These are phyloP conservation scores for Acanthornis magna DNA, from an alignment of 2,797 vertebrate genomes.

Conservation along the genomic window DNA sequence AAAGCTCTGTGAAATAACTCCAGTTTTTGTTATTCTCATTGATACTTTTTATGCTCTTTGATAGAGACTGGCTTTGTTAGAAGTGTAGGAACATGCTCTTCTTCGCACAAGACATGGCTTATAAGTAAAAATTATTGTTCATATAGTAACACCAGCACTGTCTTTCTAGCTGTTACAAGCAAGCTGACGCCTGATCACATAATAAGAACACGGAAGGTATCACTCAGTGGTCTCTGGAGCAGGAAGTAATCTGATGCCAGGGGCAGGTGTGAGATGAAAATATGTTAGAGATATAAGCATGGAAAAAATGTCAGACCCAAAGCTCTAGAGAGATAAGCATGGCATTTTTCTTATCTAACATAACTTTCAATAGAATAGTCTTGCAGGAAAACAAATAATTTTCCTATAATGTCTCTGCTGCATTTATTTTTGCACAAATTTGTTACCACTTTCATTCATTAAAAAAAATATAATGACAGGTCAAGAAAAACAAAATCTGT, in stretches of 20 bases:
- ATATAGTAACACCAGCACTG: background rate
- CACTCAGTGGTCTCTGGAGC: background rate
- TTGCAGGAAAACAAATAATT: background rate
- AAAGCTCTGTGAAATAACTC: background rate
- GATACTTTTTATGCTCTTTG: background rate
- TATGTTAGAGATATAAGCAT: background rate
- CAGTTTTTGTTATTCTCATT: background rate
- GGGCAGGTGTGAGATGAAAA: conserved; percentile 1
- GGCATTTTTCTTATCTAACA: background rate
- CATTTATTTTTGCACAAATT: background rate
- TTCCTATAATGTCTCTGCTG: background rate
- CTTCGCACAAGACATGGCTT: background rate
- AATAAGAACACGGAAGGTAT: background rate
- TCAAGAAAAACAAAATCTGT: background rate
- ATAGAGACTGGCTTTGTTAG: background rate
- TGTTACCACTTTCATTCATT: background rate
- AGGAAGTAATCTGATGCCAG: background rate
- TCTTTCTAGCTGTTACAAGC: background rate
- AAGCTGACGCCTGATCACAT: background rate
- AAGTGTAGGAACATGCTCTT: background rate
- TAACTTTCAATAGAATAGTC: background rate
- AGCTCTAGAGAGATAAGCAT: background rate
- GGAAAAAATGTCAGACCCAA: background rate
- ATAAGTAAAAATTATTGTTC: background rate
- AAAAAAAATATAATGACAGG: background rate